Base-by-base conservation (phyloP, 1,140 invertebrate genomes). In the Neotoxoptera formosana region DNA sequence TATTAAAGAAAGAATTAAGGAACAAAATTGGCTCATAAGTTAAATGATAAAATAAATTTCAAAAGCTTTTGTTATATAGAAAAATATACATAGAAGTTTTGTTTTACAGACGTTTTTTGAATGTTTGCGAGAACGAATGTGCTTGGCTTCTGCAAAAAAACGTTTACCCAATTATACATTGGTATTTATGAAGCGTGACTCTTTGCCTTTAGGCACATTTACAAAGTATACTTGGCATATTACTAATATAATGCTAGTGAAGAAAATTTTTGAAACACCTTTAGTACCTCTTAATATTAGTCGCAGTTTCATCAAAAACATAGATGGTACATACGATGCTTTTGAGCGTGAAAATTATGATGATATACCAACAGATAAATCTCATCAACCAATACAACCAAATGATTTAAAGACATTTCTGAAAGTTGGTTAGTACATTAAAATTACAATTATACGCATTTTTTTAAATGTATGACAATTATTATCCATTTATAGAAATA, bases 141-240 rank as follows among this genome's bases (percentile, higher is more conserved):
- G 97, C 7, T 95, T 95, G 67, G 96, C 96, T 23, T 96, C 95
- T 36, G 96, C 96, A 93, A 97, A 97, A 94, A 97, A 97, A 95
- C 95, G 97, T 34, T 95, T 97, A 7, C 97, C 97, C 36, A 97
- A 97, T 95, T 95, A 95, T 6, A 96, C 95, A 4, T 95, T 96
- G 94, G 95, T 96, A 94, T 95, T 97, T 94, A 95, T 96, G 1
- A 95, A 96, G 56, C 96, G 96, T 94, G 96, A 97, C 94, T 95
- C 96, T 34, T 95, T 97, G 20, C 97, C 97, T 20, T 94, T 97
- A n/a, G 97, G 97, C 23, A 96, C 96, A 83, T 97, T 97, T 95
- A 97, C 96, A 0, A 97, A 97, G 94, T 97, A 97, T 94, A 97
- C 96, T 0, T 98, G 97, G 97, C 96, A 97, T 94, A 97, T 98